phyloP scores from a whole-genome alignment of 2,888 invertebrate genomes.

The Phyto melanocephala region DNA sequence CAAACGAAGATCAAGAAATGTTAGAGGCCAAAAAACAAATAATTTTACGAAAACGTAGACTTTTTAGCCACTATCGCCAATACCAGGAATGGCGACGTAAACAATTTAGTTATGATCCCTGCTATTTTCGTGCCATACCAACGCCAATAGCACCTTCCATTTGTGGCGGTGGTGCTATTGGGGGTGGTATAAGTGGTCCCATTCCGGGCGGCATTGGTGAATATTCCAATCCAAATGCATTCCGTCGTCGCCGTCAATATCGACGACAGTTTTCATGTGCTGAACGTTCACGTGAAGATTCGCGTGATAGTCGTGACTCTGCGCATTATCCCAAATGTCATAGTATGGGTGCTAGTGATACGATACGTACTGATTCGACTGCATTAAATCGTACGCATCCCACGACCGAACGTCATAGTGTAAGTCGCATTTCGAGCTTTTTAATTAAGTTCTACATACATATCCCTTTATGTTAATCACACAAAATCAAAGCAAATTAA shows the following conservation, averaged over 20 bases:
- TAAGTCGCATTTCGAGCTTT: conserved; percentile 69
- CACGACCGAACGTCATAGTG: conserved; percentile 68
- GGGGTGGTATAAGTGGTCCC: conserved; percentile 19
- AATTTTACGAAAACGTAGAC: conserved; percentile 75
- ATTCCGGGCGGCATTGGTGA: conserved; percentile 36
- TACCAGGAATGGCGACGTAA: conserved; percentile 78
- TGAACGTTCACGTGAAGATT: conserved; percentile 76
- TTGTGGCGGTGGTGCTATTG: conserved; percentile 51
- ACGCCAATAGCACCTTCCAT: conserved; percentile 69
- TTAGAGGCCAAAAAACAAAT: conserved; percentile 77
- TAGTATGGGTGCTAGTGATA: conserved; percentile 73
- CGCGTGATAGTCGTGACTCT: conserved; percentile 76
- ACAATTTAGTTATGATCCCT: conserved; percentile 78
- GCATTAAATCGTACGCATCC: conserved; percentile 69
- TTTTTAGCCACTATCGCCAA: conserved; percentile 78
- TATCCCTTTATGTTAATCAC: conserved; percentile 35
- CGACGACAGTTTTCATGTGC: conserved; percentile 77
- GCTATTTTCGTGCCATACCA: conserved; percentile 75
- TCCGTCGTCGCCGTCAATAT: conserved; percentile 76
- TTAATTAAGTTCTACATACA: neutral
- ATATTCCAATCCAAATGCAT: conserved; percentile 69
- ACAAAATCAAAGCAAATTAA: conserved; percentile 14
- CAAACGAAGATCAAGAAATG: conserved; percentile 74
- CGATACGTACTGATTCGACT: conserved; percentile 72
- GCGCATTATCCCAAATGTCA: conserved; percentile 71